Conservation (phyloP, 2,797 vertebrate genomes). For the Lindbergichthys nudifrons region DNA sequence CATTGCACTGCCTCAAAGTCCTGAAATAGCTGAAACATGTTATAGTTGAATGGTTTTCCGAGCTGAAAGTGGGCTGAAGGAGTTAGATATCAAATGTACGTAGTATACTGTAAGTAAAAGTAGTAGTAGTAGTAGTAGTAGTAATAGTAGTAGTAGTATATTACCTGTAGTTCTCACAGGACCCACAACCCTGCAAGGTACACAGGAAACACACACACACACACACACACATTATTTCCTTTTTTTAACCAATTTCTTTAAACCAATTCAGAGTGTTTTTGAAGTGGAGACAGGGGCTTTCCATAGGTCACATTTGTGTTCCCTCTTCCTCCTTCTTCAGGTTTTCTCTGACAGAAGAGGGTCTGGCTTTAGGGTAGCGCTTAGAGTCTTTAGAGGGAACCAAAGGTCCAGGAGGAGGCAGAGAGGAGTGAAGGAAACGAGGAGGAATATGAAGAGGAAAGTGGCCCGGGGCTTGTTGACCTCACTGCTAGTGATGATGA, state of each 20-base stretch:
- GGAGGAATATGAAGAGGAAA: slow-evolving; percentile 7
- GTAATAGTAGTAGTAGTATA: no score
- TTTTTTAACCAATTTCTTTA: no score
- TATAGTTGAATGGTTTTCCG: no score
- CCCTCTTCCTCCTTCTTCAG: slow-evolving; percentile 61
- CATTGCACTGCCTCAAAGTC: no score
- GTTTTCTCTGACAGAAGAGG: slow-evolving; percentile 87
- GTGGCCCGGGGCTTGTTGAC: slow-evolving; percentile 51
- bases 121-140: no score
- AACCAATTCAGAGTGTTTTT: background rate
- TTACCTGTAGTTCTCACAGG: slow-evolving; percentile 5
- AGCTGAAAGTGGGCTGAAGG: no score
- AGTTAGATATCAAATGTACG: no score
- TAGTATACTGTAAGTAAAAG: no score
- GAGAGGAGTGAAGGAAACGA: slow-evolving; percentile 23
- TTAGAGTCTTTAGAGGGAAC: slow-evolving; percentile 66
- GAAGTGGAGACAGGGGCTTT: background rate
- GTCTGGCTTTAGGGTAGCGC: slow-evolving; percentile 82
- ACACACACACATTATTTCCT: no score
- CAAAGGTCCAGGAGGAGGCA: background rate
- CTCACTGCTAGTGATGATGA: slow-evolving; percentile 70
- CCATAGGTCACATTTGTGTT: no score
- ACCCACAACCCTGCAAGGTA: slow-evolving; percentile 92
- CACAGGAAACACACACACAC: background rate
- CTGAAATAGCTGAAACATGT: no score